Evolutionary conservation across 2,888 invertebrate genomes (phyloP), one percentile per base, ranked within the genome.

Genomic region (Diplolepis rosae): DNA sequence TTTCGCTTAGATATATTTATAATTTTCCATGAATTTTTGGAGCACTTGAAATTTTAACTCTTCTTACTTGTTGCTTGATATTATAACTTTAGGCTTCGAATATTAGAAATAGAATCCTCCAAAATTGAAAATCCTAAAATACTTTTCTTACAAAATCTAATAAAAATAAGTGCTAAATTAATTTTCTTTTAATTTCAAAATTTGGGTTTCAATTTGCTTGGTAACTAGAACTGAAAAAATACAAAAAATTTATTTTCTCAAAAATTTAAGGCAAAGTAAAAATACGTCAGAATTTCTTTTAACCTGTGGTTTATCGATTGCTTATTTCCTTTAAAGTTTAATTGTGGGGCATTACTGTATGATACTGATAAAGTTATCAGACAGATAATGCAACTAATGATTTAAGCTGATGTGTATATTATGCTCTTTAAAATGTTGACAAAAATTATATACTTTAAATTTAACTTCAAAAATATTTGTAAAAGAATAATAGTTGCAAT

Each of bases 311-410:
- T 45, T 45, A 45, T 45, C 18, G 18, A 18, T 45, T 2, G n/a
- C 76, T 73, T 35, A 4, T 30, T 66, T 67, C 45, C 39, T 68
- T 65, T 50, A 15, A 11, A 50, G 22, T 35, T 56, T 22, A 39
- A 39, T 28, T 52, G 52, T 61, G 35, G 35, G 35, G 15, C 56
- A 28, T 24, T 56, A 32, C 30, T 56, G 61, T 24, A 61, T 39
- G 39, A 24, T 35, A 32, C 61, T 61, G 61, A 61, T 61, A 61
- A 61, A 39, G 13, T 18, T 35, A 35, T 61, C 35, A 39, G 39
- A 61, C 24, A 39, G 39, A 61, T 61, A 61, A 61, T 61, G n/a
- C 61, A 61, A 39, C 61, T 61, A 35, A 61, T 61, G 35, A 61
- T 61, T 22, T 35, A 22, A 39, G 24, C 24, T 61, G 39, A 61